A percentile compares a stretch with the other conserved stretches of the same genome.
Evolutionary conservation across 37 sponge, comb jelly and placozoan genomes (phyloP).

Genomic region (Geodia barretti): DNA sequence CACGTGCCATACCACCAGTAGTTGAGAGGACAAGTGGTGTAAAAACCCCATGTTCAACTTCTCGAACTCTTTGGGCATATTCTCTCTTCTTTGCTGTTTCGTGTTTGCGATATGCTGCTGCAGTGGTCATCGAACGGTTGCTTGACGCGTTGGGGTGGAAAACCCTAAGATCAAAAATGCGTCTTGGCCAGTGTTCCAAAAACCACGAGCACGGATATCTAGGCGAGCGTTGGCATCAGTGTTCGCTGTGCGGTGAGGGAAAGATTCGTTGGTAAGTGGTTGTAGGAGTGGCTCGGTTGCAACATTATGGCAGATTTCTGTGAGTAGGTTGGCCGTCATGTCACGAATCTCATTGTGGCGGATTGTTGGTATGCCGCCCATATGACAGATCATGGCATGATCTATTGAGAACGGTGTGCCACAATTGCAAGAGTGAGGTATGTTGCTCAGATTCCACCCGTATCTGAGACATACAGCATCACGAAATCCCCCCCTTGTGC

Average conservation of each 20-base stretch:
- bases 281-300: constrained; percentile 16
- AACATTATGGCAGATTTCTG: constrained; percentile 11
- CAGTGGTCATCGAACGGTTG: background rate
- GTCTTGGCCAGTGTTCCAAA: constrained; percentile 28
- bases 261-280: constrained; percentile 3
- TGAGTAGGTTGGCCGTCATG: background rate
- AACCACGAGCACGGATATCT: constrained; percentile 14
- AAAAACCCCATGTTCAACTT: constrained; percentile 11
- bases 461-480: constrained; percentile 30
- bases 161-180: constrained; percentile 40
- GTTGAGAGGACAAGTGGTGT: constrained; percentile 4
- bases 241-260: background rate
- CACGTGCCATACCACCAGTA: background rate
- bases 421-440: constrained; percentile 1
- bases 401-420: background rate
- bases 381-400: constrained; percentile 8
- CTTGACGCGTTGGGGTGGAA: constrained; percentile 21
- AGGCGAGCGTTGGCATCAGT: constrained; percentile 9
- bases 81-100: background rate
- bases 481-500: constrained; percentile 23
- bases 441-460: constrained; percentile 1
- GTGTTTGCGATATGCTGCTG: constrained; percentile 3
- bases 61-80: constrained; percentile 14
- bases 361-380: constrained; percentile 15
- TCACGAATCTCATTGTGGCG: constrained; percentile 17